phyloP scores from a whole-genome alignment of 2,888 invertebrate species.

The Rotaria socialis region DNA sequence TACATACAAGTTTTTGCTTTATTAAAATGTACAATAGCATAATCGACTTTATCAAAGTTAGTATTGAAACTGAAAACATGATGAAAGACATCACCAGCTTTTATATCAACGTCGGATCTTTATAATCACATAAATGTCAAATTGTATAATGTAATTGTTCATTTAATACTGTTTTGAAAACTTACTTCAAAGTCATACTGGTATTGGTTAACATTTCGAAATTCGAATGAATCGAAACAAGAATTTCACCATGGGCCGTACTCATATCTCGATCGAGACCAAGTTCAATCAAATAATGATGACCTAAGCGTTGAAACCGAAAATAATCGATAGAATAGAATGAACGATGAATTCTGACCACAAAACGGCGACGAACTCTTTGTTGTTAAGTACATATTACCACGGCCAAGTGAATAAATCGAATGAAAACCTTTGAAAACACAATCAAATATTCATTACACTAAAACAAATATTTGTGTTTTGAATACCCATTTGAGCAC shows the following conservation, averaged over 20 bases:
- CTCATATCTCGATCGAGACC: neutral
- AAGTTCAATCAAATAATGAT: neutral
- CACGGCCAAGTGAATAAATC: slow-evolving; percentile 8
- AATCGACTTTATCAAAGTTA: neutral
- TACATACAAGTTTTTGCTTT: neutral
- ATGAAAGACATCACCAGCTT: neutral
- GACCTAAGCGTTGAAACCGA: neutral
- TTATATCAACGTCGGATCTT: neutral
- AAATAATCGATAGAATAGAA: neutral
- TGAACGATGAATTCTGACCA: neutral
- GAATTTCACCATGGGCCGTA: neutral
- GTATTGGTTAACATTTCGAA: neutral
- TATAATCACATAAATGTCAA: neutral
- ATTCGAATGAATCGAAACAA: neutral
- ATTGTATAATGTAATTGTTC: too few relatives aligned
- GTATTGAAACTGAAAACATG: neutral
- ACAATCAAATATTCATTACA: neutral
- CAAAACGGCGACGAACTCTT: neutral
- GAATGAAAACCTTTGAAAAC: neutral
- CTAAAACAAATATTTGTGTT: neutral
- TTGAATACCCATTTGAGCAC: slow-evolving; percentile 14
- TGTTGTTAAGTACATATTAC: slow-evolving; percentile 27
- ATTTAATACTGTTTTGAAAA: neutral
- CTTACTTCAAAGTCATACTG: neutral
- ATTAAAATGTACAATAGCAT: slow-evolving; percentile 18